Evolutionary conservation across 2,888 invertebrate genomes (phyloP), one percentile per base, ranked within the genome.

Genomic region (Rosalia funebris): DNA sequence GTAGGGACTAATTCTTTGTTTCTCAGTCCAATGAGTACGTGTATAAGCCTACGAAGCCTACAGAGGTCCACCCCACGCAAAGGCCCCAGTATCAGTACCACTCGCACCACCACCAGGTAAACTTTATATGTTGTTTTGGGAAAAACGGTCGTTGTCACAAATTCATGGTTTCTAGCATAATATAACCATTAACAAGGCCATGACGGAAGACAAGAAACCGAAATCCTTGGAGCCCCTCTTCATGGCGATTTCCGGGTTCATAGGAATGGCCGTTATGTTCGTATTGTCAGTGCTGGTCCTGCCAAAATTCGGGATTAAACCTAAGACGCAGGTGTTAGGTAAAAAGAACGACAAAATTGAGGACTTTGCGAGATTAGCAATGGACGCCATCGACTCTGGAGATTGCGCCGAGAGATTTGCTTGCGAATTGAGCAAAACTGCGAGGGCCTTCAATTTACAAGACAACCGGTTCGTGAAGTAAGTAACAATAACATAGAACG

Each of bases 181-280:
- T 56, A 75, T 82, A 1, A 78, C 77, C 11, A 73, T 74, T 7
- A 76, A 73, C 63, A 64, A 69, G 52, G 62, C 65, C 54, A 66
- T 71, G 55, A 73, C 71, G 36, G 68, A 71, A 2, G 75, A 77
- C 20, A 77, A 77, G 57, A 76, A 77, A 53, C 71, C 81, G 57
- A 82, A 83, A 65, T 71, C 79, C 3, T 69, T 84, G 39, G 84
- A 85, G 70, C 86, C 86, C 11, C 75, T 86, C 4, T 85, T 86
- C 65, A 82, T 85, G 81, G 86, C 85, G 2, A 83, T 86, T 65
- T 84, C 85, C n/a, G 83, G 85, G 12, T 85, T 86, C 66, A 79
- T 85, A 47, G 85, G 85, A 9, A 83, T 85, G 82, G 84, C 86
- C 0, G 77, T 85, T 12, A 80, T 85, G 76, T 84, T 85, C 66